These are phyloP conservation scores for Orchestes rusci DNA, from an alignment of 2,888 invertebrate species.

Conservation along the genomic window DNA sequence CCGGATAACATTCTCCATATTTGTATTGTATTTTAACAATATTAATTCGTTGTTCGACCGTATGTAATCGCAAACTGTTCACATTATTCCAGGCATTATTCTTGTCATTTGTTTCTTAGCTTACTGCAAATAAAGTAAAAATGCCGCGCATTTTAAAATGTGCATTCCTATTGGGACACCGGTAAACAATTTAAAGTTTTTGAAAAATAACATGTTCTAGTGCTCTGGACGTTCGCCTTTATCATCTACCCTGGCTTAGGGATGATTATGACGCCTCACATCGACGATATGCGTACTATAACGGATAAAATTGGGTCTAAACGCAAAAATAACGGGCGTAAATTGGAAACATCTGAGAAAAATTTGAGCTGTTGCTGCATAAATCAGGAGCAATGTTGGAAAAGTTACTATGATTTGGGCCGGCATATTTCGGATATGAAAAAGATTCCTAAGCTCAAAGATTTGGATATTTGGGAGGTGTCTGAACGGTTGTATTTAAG, in stretches of 20 bases:
- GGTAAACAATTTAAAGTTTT: no score
- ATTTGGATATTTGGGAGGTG: slow-evolving; percentile 62
- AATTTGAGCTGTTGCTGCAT: slow-evolving; percentile 46
- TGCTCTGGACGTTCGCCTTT: slow-evolving; percentile 67
- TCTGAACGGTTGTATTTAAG: slow-evolving; percentile 53
- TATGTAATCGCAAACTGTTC: no score
- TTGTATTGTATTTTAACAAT: no score
- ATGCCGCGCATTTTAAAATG: no score
- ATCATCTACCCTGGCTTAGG: slow-evolving; percentile 79
- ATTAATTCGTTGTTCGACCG: no score
- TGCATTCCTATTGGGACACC: no score
- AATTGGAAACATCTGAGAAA: slow-evolving; percentile 27
- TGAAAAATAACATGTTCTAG: no score
- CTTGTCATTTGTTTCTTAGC: no score
- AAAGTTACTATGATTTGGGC: slow-evolving; percentile 37
- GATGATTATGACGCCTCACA: slow-evolving; percentile 62
- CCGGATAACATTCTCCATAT: no score
- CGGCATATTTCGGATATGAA: slow-evolving; percentile 38
- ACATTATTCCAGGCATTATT: no score
- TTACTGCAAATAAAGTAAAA: no score
- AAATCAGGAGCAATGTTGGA: slow-evolving; percentile 46
- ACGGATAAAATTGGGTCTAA: slow-evolving; percentile 43
- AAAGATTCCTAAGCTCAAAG: slow-evolving; percentile 54
- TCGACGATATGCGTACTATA: slow-evolving; percentile 59
- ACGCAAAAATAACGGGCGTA: slow-evolving; percentile 41